Percentiles rank a stretch among this genome's conserved stretches.
phyloP scores from a whole-genome alignment of 2,113 vertebrate genomes.

The Anguilla japonica region DNA sequence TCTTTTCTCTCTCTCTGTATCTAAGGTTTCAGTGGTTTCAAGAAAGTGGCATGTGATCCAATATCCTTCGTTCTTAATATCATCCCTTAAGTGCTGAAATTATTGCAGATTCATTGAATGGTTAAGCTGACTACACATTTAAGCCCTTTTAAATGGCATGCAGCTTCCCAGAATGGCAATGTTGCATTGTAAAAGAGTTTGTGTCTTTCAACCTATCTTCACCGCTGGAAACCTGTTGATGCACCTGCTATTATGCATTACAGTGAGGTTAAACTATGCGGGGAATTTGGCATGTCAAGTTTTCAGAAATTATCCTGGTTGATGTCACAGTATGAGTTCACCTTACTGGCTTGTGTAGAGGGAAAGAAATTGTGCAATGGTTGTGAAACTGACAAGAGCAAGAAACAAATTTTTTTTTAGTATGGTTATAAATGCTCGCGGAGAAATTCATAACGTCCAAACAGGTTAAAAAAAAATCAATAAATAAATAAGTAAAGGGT shows the following conservation, averaged over 20 bases:
- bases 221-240: slow-evolving; percentile 54
- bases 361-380: background rate
- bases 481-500: background rate
- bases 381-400: background rate
- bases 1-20: background rate
- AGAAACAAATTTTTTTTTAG: background rate
- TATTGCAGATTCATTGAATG: background rate
- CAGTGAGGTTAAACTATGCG: slow-evolving; percentile 72
- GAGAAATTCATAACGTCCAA: background rate
- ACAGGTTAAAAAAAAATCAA: background rate
- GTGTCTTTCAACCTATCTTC: slow-evolving; percentile 46
- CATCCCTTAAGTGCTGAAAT: background rate
- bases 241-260: slow-evolving; percentile 72
- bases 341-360: slow-evolving; percentile 23
- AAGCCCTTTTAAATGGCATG: slow-evolving; percentile 15
- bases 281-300: slow-evolving; percentile 67
- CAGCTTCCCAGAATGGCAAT: slow-evolving; percentile 30
- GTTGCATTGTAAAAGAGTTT: slow-evolving; percentile 48
- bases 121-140: slow-evolving; percentile 42
- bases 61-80: background rate
- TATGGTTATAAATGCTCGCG: background rate
- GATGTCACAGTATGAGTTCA: background rate
- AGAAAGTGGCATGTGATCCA: background rate
- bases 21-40: background rate
- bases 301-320: slow-evolving; percentile 49